Base-by-base conservation (phyloP, 2,113 vertebrate species). In the Spermophilus dauricus region DNA sequence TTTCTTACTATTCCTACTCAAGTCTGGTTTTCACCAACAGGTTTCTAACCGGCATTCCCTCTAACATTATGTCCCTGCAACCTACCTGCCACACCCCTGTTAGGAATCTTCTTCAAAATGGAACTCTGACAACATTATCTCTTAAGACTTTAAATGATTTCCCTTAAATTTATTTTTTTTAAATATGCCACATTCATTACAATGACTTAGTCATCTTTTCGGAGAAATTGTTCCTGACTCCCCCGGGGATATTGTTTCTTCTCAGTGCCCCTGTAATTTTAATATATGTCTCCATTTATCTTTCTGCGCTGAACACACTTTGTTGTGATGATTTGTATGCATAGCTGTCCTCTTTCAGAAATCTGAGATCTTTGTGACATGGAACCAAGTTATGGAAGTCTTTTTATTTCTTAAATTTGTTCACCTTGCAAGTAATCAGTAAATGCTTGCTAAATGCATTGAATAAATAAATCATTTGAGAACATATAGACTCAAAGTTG, bases 371-470 rank as follows among this genome's bases (percentile, higher is more conserved):
- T 10, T 89, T 86, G 30, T 28, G n/a, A 70, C 48, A 34, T 39
- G 42, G 8, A 34, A 24, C 13, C 51, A 53, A 67, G 13, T 1
- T 45, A 10, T 7, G 72, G 48, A 86, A 83, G 11, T 76, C 30
- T 83, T 70, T 88, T n/a, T 18, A 67, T 32, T 11, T 16, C 12
- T 22, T 45, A 11, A 14, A 24, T 87, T 65, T 90, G 26, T 42
- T 87, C 5, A 67, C 72, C 34, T 93, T 77, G 8, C 63, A 94
- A 80, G 85, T 65, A 87, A 86, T 65, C n/a, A 72, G 69, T 86
- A 77, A 92, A 70, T 73, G 37, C 8, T 51, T 17, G 17, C 30
- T 76, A 89, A 70, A 70, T 78, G 28, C 91, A 78, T 72, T 30
- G 56, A 65, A 30, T 67, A 18, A 75, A 63, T 77, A 90, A 63